phyloP scores from a whole-genome alignment of 1,140 invertebrate genomes.

The Anagrus nilaparvatae region DNA sequence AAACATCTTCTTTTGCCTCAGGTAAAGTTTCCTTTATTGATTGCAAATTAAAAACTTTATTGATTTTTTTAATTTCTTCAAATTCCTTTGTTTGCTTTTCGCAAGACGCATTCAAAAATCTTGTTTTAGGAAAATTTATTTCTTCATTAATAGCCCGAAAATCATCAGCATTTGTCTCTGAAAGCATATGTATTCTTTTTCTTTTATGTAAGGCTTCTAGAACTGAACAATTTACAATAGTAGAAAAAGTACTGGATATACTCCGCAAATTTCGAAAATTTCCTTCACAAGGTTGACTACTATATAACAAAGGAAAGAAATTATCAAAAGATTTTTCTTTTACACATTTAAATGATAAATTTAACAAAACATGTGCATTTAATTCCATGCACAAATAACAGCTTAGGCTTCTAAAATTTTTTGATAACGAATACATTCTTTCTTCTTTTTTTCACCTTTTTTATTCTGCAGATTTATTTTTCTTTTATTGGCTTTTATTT shows the following conservation, averaged over 20 bases:
- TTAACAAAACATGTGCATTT: constrained; percentile 13
- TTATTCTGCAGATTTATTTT: too few species aligned
- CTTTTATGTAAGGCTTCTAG: background rate
- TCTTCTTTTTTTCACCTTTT: constrained; percentile 3
- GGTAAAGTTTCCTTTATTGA: background rate
- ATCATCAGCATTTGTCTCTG: background rate
- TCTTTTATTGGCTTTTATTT: too few species aligned
- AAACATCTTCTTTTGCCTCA: too few species aligned
- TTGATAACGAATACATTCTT: constrained; percentile 4
- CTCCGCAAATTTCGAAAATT: constrained; percentile 11
- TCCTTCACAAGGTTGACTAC: constrained; percentile 13
- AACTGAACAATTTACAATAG: constrained; percentile 9
- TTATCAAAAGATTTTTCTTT: constrained; percentile 4
- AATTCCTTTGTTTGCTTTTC: background rate
- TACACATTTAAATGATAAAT: constrained; percentile 5
- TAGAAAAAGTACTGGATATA: constrained; percentile 11
- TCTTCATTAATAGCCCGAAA: background rate
- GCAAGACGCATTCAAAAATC: background rate
- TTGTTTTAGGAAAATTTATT: background rate
- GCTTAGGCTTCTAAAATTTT: constrained; percentile 10
- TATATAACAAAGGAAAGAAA: constrained; percentile 11
- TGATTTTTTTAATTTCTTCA: too few species aligned
- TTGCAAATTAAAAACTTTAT: background rate
- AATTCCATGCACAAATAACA: constrained; percentile 13
- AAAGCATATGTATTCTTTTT: background rate